Evolutionary conservation across 2,113 vertebrate genomes (phyloP), one percentile per base, ranked within the genome.

Genomic region (Pionites leucogaster): DNA sequence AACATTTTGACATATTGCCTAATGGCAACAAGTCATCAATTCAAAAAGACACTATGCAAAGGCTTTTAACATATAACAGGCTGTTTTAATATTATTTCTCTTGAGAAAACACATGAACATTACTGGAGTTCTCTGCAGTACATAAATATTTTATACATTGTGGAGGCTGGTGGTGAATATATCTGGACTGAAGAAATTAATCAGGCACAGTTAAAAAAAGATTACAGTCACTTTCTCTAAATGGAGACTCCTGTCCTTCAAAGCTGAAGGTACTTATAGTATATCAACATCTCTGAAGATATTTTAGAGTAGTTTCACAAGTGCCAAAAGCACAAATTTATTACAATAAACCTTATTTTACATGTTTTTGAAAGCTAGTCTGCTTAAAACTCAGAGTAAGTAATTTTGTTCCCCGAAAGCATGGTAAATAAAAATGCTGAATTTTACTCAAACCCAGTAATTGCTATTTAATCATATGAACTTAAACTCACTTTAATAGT

Each of bases 61-160:
- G 42, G 75, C 71, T 76, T 93, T 84, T 90, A 95, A 62, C 62
- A 52, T 71, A 22, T 31, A 92, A 74, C 81, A 95, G 69, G 81
- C 60, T 93, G 50, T 12, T 92, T 82, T 63, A 86, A 76, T 76
- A 90, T 49, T 80, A 75, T 74, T 92, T 92, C 87, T 67, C 37
- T 57, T 19, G 49, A 84, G 85, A 70, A 94, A 89, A 84, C 29
- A 42, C 10, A 11, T 35, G 55, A 94, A 53, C 18, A 52, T 46
- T 31, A 82, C 47, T 69, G 27, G 28, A 80, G 27, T 35, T 75
- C 35, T 68, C 69, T 20, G 13, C 44, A 68, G 67, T 27, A 80
- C 22, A 28, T 88, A 92, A 77, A 74, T 91, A 92, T 82, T 95
- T 96, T 59, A 95, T 62, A 85, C 41, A 49, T 46, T 72, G 35